Conservation (phyloP, 2,797 vertebrate species). For the Dermochelys coriacea region DNA sequence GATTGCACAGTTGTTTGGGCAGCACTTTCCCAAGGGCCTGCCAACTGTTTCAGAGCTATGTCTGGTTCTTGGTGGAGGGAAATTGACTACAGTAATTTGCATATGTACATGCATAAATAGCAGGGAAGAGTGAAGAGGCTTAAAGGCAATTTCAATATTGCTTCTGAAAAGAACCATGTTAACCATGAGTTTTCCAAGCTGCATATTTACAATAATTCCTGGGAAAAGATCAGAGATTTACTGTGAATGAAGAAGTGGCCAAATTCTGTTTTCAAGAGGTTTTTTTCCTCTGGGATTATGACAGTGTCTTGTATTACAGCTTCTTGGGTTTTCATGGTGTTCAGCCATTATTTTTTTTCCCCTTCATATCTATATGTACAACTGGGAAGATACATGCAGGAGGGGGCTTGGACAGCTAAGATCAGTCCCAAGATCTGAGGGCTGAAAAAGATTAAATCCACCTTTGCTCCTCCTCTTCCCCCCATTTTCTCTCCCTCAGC, state of each 20-base stretch:
- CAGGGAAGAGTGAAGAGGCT: constrained; percentile 46
- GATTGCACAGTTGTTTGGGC: constrained; percentile 75
- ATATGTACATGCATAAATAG: constrained; percentile 34
- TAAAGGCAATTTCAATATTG: constrained; percentile 51
- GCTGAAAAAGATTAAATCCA: not conserved
- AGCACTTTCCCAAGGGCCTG: constrained; percentile 58
- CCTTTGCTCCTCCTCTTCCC: not conserved
- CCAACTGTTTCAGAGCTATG: constrained; percentile 72
- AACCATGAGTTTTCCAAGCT: constrained; percentile 53
- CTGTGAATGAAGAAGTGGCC: constrained; percentile 52
- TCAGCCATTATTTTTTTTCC: not conserved
- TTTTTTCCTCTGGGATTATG: constrained; percentile 26
- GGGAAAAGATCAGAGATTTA: constrained; percentile 46
- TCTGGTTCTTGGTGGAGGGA: constrained; percentile 41
- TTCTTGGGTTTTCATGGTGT: not conserved
- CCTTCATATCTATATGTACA: not conserved
- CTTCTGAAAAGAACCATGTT: constrained; percentile 51
- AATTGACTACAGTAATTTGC: constrained; percentile 63
- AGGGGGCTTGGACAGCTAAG: not conserved
- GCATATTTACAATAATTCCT: constrained; percentile 59
- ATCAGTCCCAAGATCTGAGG: not conserved
- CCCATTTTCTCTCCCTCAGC: not conserved
- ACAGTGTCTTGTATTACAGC: not conserved
- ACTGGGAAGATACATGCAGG: not conserved
- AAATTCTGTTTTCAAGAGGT: constrained; percentile 23